Conservation (phyloP, 2,888 invertebrate species). For the Leptopilina syphax region DNA sequence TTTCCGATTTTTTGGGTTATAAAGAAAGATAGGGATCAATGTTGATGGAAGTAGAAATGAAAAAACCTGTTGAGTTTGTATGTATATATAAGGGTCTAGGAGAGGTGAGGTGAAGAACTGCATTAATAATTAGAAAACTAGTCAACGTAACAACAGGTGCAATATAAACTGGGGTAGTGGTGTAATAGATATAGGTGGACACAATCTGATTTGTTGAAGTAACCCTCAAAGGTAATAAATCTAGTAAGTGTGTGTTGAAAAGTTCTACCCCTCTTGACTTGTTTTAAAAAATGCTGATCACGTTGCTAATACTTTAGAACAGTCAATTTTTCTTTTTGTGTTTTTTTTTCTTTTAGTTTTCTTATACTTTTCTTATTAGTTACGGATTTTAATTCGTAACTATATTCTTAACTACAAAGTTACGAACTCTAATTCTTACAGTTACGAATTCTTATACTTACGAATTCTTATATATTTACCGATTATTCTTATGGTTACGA, state of each 20-base stretch:
- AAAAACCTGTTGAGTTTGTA: neutral
- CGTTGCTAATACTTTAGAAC: too few species aligned
- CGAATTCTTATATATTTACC: too few species aligned
- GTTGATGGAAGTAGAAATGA: neutral
- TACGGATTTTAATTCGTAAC: too few species aligned
- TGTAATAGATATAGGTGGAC: neutral
- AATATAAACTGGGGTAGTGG: conserved; percentile 2
- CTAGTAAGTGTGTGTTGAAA: neutral
- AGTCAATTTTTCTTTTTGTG: too few species aligned
- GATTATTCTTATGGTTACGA: too few species aligned
- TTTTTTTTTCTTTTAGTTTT: too few species aligned
- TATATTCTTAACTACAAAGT: too few species aligned
- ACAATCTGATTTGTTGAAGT: conserved; percentile 10
- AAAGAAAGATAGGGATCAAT: neutral
- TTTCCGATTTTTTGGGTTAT: neutral
- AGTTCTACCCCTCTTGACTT: too few species aligned
- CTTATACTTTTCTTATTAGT: too few species aligned
- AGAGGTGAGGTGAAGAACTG: neutral
- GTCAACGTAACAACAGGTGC: conserved; percentile 37
- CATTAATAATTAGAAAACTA: conserved; percentile 21
- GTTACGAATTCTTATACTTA: too few species aligned
- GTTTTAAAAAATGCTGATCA: too few species aligned
- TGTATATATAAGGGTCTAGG: neutral
- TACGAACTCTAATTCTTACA: too few species aligned
- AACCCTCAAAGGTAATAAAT: neutral